Evolutionary conservation across 2,113 vertebrate species (phyloP), one percentile per base, ranked within the genome.

Genomic region (Microtus richardsoni): DNA sequence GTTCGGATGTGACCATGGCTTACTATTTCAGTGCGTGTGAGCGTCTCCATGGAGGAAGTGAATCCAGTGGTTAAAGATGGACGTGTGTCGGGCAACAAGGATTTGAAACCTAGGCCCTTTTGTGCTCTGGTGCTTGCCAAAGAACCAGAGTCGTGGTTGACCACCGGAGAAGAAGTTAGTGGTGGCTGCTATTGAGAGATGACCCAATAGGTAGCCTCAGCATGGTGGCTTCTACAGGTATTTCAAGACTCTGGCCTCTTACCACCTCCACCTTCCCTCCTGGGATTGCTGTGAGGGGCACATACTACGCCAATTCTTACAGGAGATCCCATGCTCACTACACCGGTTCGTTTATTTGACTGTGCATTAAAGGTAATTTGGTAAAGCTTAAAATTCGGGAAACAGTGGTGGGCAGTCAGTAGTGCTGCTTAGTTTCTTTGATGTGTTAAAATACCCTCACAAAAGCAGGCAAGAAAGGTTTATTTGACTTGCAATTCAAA

Each of bases 271-370:
- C 70, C 5, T 44, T 44, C 26, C 3, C 70, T 54, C 73, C 68
- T 4, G 0, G 4, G 44, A 19, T 11, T 44, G 44, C 36, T 16
- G 7, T 17, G 13, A 44, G 60, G 16, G 1, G 10, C 9, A 2
- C 17, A 33, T 14, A 49, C 16, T 33, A 0, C 0, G 19, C 9
- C n/a, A 62, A 3, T 41, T 2, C 28, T 47, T 16, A 22, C 14
- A 64, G 66, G 47, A 39, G 24, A 22, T 10, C 30, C 28, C 3
- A 0, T 7, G 33, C n/a, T 71, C 44, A 28, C 39, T 11, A 6
- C 0, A 10, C 8, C n/a, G 54, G 14, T 17, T 60, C 16, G 0
- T 47, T 17, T 62, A 22, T 0, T 3, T 1, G 1, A 14, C 26
- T 26, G 1, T 1, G 3, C 26, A 21, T 5, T 33, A 5, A 3